These are phyloP conservation scores for Gymnothorax javanicus DNA, from an alignment of 2,797 vertebrate genomes.

Conservation along the genomic window DNA sequence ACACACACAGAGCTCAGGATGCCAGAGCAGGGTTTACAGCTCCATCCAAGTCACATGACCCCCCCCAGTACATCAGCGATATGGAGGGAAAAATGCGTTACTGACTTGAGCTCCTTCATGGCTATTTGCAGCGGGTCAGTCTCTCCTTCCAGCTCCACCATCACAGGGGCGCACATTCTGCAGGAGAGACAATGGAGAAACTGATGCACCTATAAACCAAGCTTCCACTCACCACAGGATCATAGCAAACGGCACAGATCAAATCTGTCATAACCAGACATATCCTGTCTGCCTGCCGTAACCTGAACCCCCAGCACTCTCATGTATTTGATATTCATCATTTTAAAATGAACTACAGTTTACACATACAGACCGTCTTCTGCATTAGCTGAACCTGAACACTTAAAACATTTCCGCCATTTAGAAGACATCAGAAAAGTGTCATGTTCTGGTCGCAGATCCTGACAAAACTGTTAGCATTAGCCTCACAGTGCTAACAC, in stretches of 20 bases:
- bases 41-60: neutral
- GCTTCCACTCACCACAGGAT: neutral
- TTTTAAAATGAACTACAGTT: neutral
- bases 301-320: neutral
- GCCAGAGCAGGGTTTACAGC: neutral
- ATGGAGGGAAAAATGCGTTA: slow-evolving; percentile 32
- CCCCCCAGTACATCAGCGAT: neutral
- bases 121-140: slow-evolving; percentile 96
- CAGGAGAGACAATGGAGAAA: slow-evolving; percentile 8
- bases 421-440: neutral
- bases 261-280: too few relatives aligned
- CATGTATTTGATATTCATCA: neutral
- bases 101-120: slow-evolving; percentile 99
- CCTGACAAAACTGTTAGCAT: too few relatives aligned
- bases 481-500: too few relatives aligned
- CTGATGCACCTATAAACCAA: neutral
- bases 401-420: neutral
- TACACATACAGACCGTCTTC: neutral
- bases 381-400: neutral
- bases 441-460: neutral
- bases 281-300: neutral
- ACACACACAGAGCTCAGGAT: too few relatives aligned
- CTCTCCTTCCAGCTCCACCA: slow-evolving; percentile 98
- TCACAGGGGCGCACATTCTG: slow-evolving; percentile 98
- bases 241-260: too few relatives aligned